Evolutionary conservation across 2,888 invertebrate genomes (phyloP).

Genomic region (Anaspis maculata): DNA sequence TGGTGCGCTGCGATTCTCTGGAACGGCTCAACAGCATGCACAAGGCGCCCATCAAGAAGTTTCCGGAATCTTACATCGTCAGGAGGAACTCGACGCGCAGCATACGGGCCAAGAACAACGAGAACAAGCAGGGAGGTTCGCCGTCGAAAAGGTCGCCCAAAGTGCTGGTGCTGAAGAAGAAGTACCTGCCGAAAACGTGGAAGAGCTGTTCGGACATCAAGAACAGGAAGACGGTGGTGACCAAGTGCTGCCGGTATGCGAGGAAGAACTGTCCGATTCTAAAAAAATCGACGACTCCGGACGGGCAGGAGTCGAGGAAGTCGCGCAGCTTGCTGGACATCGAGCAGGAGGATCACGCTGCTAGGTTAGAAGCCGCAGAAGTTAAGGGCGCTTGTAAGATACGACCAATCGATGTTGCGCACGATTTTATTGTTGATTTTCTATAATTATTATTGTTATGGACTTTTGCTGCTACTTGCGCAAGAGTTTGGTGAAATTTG

Average conservation of each 20-base stretch:
- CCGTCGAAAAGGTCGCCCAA: constrained; percentile 28
- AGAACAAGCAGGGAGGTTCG: constrained; percentile 17
- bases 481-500: too few species aligned
- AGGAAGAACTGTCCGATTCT: constrained; percentile 38
- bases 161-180: constrained; percentile 30
- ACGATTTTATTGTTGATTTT: constrained; percentile 16
- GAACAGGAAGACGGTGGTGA: constrained; percentile 29
- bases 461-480: too few species aligned
- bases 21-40: constrained; percentile 33
- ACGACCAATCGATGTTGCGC: constrained; percentile 29
- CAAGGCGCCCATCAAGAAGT: constrained; percentile 33
- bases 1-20: constrained; percentile 41
- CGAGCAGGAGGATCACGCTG: constrained; percentile 24
- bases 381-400: constrained; percentile 33
- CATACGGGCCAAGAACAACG: constrained; percentile 23
- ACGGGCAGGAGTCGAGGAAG: constrained; percentile 28
- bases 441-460: too few species aligned
- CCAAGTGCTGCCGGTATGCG: constrained; percentile 40
- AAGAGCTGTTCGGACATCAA: constrained; percentile 41
- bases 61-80: constrained; percentile 42
- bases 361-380: constrained; percentile 34
- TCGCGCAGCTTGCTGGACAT: constrained; percentile 37
- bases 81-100: constrained; percentile 10
- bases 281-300: constrained; percentile 20
- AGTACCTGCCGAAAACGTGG: constrained; percentile 36